phyloP scores from a whole-genome alignment of 2,888 invertebrate species.

The Exephanes ischioxanthus region DNA sequence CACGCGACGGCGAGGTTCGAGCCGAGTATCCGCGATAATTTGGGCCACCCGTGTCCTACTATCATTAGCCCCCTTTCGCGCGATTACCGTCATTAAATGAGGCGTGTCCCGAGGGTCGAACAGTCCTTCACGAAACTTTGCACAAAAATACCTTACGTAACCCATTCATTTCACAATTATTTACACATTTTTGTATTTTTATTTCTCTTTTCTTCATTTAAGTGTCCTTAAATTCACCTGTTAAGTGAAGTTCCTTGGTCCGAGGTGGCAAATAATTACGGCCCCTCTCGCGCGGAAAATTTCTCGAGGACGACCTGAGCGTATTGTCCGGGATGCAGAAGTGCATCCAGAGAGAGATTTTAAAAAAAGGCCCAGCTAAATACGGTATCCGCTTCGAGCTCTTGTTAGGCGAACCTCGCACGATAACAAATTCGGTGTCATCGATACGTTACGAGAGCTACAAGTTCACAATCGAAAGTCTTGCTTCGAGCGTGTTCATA shows the following conservation, averaged over 20 bases:
- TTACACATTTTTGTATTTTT: slow-evolving; percentile 13
- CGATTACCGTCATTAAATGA: slow-evolving; percentile 42
- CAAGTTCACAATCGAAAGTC: slow-evolving; percentile 3
- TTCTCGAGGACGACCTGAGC: background rate
- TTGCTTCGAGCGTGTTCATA: background rate
- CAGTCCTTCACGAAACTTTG: background rate
- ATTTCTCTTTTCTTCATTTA: slow-evolving; percentile 4
- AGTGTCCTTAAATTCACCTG: background rate
- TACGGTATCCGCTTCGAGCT: background rate
- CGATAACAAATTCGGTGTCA: slow-evolving; percentile 13
- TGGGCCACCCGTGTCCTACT: slow-evolving; percentile 39
- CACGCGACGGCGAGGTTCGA: background rate
- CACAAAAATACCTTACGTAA: slow-evolving; percentile 31
- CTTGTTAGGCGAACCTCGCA: background rate
- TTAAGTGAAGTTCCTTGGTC: slow-evolving; percentile 32
- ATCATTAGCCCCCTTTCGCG: slow-evolving; percentile 5
- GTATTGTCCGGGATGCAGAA: background rate
- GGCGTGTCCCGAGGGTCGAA: slow-evolving; percentile 2
- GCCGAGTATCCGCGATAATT: slow-evolving; percentile 6
- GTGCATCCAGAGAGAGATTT: slow-evolving; percentile 10
- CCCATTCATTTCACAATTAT: slow-evolving; percentile 13
- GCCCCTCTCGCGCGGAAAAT: background rate
- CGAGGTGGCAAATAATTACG: slow-evolving; percentile 33
- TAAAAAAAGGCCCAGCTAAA: background rate
- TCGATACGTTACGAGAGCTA: background rate